phyloP scores from a whole-genome alignment of 2,797 vertebrate species.

The Myotis vivesi region DNA sequence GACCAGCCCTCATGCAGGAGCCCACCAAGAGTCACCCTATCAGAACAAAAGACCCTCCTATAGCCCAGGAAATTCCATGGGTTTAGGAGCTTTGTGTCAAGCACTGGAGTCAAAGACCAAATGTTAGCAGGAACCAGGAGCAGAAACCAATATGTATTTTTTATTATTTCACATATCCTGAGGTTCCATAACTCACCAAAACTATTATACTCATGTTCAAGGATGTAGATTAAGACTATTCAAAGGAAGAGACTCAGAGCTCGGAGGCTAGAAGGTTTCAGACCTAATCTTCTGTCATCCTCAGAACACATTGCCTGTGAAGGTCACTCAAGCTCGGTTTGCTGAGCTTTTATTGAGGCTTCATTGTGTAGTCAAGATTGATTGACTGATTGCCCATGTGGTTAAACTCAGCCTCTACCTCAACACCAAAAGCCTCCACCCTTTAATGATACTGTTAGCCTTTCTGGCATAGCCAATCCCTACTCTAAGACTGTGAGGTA shows the following conservation, averaged over 20 bases:
- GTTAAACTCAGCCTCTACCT: neutral
- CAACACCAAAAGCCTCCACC: neutral
- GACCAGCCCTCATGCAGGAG: neutral
- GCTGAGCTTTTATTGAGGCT: neutral
- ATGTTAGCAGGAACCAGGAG: neutral
- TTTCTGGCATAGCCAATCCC: neutral
- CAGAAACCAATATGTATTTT: neutral
- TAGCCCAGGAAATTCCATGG: neutral
- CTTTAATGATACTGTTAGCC: neutral
- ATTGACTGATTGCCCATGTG: neutral
- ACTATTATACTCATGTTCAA: neutral
- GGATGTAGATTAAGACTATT: neutral
- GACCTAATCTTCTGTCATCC: neutral
- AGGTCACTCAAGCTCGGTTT: neutral
- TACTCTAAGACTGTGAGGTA: neutral
- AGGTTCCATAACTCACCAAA: neutral
- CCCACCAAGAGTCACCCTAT: neutral
- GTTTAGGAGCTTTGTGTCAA: neutral
- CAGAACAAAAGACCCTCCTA: neutral
- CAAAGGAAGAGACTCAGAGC: neutral
- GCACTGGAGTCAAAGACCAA: neutral
- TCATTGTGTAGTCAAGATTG: neutral
- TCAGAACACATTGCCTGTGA: neutral
- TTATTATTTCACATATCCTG: neutral
- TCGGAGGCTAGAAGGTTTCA: neutral